Evolutionary conservation across 2,888 invertebrate species (phyloP).

Genomic region (Notocelia uddmanniana): DNA sequence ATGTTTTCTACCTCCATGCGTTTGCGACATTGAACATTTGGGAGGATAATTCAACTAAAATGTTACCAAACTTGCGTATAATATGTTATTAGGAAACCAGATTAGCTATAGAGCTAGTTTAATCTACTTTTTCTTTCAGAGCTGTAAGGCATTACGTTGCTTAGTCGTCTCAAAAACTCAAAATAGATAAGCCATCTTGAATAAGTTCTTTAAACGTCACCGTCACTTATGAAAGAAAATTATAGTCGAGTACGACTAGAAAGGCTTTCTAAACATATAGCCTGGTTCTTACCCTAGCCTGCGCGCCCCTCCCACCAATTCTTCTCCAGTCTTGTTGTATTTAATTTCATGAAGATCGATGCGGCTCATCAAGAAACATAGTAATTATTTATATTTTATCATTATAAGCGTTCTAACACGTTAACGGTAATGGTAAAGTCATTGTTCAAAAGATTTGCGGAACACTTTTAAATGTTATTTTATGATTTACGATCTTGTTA

Average conservation of each 20-base stretch:
- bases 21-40: no score
- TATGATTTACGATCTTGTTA: slow-evolving; percentile 20
- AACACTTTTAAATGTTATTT: slow-evolving; percentile 12
- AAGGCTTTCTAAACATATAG: background rate
- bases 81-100: no score
- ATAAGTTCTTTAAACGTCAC: no score
- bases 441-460: slow-evolving; percentile 23
- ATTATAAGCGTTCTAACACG: slow-evolving; percentile 9
- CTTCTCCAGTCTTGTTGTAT: slow-evolving; percentile 12
- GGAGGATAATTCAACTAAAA: no score
- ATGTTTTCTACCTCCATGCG: no score
- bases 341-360: slow-evolving; percentile 26
- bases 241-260: background rate
- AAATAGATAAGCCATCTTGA: no score
- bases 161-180: no score
- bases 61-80: no score
- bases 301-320: slow-evolving; percentile 3
- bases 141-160: no score
- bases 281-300: background rate
- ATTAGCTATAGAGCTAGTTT: no score
- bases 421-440: slow-evolving; percentile 23
- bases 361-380: slow-evolving; percentile 19
- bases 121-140: no score
- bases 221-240: no score
- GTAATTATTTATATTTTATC: slow-evolving; percentile 34